Base-by-base conservation (phyloP, 2,797 vertebrate species). In the Thaleichthys pacificus region DNA sequence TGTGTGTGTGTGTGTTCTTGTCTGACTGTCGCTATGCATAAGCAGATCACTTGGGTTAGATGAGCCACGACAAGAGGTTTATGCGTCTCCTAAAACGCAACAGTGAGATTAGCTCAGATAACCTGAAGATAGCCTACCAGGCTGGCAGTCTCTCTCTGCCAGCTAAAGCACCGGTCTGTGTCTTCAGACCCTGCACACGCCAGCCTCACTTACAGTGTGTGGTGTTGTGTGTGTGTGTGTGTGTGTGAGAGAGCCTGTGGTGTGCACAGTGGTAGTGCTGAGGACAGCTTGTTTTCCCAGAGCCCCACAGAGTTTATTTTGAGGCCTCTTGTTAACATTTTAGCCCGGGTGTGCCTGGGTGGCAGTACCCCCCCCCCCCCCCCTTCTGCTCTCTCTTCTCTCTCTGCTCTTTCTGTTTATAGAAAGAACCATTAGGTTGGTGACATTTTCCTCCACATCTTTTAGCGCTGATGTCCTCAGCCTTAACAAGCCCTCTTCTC, bases 21-120 rank as follows among this genome's bases (percentile, higher is more conserved):
- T 65, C 3, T 65, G 35, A 4, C 19, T 65, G 63, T 47, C 2
- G 35, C 35, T 65, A 35, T 38, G 63, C n/a, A 8, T 42, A 65
- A 3, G 35, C 63, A 65, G 63, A 65, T 65, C 63, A 38, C 63
- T n/a, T 5, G 17, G 32, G 12, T n/a, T 42, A 65, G 63, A 42
- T 65, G 22, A 65, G n/a, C 63, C 61, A 63, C 28, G 28, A 35
- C 28, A 63, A 35, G 30, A 21, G 64, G 64, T 66, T 66, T 49
- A 66, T 19, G 22, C 12, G 32, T 6, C 30, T 42, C 5, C 63
- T 42, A 32, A 49, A 65, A 11, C 63, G 19, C 7, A 38, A 38
- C 63, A 11, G 35, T 19, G 63, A 65, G 63, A 65, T 66, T 19
- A 66, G 24, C 65, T 51, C 65, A 14, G 5, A 26, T 66, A 66